Evolutionary conservation across 2,113 vertebrate species (phyloP).

Genomic region (Helogale parvula): DNA sequence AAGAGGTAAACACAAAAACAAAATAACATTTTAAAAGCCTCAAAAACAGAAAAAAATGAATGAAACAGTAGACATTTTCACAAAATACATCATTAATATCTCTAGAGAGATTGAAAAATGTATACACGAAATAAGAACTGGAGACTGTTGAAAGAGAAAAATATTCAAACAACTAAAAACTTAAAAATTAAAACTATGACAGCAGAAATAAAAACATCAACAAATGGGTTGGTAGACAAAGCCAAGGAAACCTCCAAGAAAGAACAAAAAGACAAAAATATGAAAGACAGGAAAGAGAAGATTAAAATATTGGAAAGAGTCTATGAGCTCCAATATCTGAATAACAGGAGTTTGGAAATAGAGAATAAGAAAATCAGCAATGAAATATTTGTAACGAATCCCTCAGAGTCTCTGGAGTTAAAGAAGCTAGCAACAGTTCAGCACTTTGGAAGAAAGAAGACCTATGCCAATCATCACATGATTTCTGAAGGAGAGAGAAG

Average conservation of each 20-base stretch:
- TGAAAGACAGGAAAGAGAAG: not conserved
- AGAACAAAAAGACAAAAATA: constrained; percentile 52
- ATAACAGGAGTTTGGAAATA: constrained; percentile 2
- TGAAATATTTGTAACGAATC: not conserved
- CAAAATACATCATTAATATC: not conserved
- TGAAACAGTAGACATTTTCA: not conserved
- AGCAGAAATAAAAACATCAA: constrained; percentile 52
- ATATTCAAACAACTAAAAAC: not conserved
- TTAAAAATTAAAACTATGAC: constrained; percentile 49
- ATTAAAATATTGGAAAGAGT: not conserved
- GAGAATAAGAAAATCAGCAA: not conserved
- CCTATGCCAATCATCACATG: too few species aligned
- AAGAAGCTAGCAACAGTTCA: not conserved
- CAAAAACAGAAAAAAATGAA: not conserved
- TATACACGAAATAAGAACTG: constrained; percentile 11
- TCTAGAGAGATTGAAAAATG: not conserved
- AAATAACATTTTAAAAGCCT: not conserved
- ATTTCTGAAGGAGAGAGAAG: not conserved
- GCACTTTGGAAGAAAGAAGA: not conserved
- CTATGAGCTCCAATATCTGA: constrained; percentile 23
- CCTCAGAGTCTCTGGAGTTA: not conserved
- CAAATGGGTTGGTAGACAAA: constrained; percentile 54
- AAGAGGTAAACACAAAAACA: not conserved
- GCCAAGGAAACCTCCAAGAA: constrained; percentile 54
- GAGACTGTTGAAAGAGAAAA: constrained; percentile 41